phyloP scores from a whole-genome alignment of 2,888 invertebrate genomes.

The Drosophila neotestacea region DNA sequence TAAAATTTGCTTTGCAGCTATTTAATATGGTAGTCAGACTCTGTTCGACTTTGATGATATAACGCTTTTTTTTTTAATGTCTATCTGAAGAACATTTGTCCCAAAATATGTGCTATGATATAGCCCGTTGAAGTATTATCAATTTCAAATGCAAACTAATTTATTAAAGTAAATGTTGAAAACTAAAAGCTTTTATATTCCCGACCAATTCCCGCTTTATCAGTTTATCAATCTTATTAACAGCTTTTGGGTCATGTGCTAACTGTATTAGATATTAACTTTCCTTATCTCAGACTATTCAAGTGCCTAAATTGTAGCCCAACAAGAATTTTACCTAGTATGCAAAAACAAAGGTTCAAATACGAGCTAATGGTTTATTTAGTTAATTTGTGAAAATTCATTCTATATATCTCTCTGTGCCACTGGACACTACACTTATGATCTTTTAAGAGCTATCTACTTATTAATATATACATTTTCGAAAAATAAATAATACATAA shows the following conservation, averaged over 20 bases:
- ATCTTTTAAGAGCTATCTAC: not conserved
- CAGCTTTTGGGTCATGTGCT: not conserved
- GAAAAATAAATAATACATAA: slow-evolving; percentile 53
- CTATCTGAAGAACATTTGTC: too few relatives aligned
- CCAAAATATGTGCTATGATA: too few relatives aligned
- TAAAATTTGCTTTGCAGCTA: not conserved
- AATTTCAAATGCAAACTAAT: not conserved
- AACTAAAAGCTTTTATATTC: not conserved
- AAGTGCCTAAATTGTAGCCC: not conserved
- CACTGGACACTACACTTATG: not conserved
- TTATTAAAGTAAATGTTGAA: not conserved
- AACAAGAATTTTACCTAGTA: not conserved
- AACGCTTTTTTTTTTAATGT: too few relatives aligned
- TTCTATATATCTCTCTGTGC: slow-evolving; percentile 8
- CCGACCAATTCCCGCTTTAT: not conserved
- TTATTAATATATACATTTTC: slow-evolving; percentile 59
- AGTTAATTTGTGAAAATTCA: not conserved
- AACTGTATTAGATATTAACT: not conserved
- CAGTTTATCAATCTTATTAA: slow-evolving; percentile 3
- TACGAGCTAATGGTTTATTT: slow-evolving; percentile 9
- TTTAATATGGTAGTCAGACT: not conserved
- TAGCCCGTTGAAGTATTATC: too few relatives aligned
- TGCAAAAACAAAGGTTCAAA: slow-evolving; percentile 9
- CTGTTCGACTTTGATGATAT: not conserved
- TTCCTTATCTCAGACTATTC: not conserved